Base-by-base conservation (phyloP, 2,113 vertebrate species). In the Plestiodon gilberti region DNA sequence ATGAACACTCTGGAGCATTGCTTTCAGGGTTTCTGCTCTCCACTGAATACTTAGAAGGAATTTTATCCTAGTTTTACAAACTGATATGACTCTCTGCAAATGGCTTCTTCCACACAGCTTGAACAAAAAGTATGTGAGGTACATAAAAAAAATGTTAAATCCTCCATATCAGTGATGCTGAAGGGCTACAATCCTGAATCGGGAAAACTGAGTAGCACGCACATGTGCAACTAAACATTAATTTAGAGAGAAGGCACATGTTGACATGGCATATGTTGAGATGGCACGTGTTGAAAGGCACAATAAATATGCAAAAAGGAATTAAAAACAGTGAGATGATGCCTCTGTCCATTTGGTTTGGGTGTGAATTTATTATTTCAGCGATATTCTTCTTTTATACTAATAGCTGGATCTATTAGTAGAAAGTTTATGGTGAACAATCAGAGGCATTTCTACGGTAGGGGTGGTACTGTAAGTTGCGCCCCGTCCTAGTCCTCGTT, bases 61-160 rank as follows among this genome's bases (percentile, higher is more conserved):
- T 75, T 78, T 1, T 11, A 87, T 73, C 48, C 14, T n/a, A 71
- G 43, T 4, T 57, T 30, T 35, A 62, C 59, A 55, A 67, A 86
- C 0, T 5, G 79, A 62, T 55, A 70, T 2, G 0, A 74, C 48
- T 52, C 79, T 90, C 89, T 85, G 83, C 84, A 89, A 90, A 88
- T 48, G 64, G 43, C 14, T 67, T 67, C 40, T 59, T 85, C 33
- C 38, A 78, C 33, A 6, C 55, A 67, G 18, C 43, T 69, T 85
- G n/a, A 28, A 69, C 69, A 40, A 69, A 25, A 6, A 6, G 9
- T 7, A 78, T 28, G 25, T 67, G 22, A 33, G 30, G 13, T 35
- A 18, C 40, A 76, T 55, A 64, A 64, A 84, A 35, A 33, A 35
- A 33, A 70, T 69, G 80, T 69, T 23, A 52, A 76, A 57, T 57